These are phyloP conservation scores for Limnephilus marmoratus DNA, from an alignment of 2,888 invertebrate genomes.

Conservation along the genomic window DNA sequence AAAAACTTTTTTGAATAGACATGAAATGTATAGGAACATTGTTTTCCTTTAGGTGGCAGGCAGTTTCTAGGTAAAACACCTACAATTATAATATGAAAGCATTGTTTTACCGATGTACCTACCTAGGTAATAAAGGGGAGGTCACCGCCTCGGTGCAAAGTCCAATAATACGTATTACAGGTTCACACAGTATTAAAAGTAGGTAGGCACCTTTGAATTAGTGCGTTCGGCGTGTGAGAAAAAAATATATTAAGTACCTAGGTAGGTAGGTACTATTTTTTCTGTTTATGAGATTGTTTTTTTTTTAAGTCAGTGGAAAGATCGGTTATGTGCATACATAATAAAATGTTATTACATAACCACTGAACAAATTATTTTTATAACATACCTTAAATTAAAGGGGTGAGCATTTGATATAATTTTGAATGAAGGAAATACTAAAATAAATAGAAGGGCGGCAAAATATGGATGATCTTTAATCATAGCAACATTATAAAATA, in stretches of 20 bases:
- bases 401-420: no score
- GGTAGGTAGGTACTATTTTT: background rate
- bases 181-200: background rate
- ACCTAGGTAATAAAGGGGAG: background rate
- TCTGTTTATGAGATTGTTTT: background rate
- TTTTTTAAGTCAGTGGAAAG: background rate
- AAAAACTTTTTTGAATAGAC: no score
- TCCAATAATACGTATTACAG: background rate
- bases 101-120: background rate
- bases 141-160: slow-evolving; percentile 4
- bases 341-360: background rate
- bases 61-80: background rate
- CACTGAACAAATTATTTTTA: no score
- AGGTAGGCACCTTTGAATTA: background rate
- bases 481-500: background rate
- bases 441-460: background rate
- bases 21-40: background rate
- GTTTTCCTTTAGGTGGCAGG: background rate
- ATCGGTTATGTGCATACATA: background rate
- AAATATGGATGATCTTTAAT: background rate
- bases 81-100: background rate
- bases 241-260: background rate
- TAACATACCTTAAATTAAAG: no score
- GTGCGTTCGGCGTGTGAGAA: background rate
- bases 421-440: background rate